Evolutionary conservation across 1,140 invertebrate genomes (phyloP).

Genomic region (Sipha flava): DNA sequence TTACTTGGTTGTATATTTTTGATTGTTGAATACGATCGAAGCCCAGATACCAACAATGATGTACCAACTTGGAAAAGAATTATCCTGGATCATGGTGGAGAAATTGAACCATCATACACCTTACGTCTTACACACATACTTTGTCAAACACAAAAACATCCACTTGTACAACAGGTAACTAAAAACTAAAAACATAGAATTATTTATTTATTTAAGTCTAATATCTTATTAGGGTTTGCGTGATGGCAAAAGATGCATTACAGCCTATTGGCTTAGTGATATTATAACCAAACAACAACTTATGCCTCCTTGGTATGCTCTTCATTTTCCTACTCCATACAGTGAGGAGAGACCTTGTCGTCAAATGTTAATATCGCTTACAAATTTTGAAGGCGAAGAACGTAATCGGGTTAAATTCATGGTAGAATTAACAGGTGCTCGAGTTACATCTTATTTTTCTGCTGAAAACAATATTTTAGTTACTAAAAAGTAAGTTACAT

Average conservation of each 20-base stretch:
- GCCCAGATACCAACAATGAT: constrained; percentile 51
- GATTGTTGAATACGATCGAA: constrained; percentile 65
- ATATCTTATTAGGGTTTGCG: constrained; percentile 53
- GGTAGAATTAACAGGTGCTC: constrained; percentile 78
- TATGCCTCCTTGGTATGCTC: constrained; percentile 78
- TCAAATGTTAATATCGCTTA: constrained; percentile 60
- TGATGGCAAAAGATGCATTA: constrained; percentile 79
- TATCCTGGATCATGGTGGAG: constrained; percentile 79
- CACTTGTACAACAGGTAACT: constrained; percentile 69
- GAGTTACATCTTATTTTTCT: constrained; percentile 57
- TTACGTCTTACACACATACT: constrained; percentile 82
- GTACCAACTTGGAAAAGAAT: constrained; percentile 67
- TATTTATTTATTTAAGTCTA: not conserved
- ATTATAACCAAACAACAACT: constrained; percentile 74
- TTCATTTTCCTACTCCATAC: constrained; percentile 74
- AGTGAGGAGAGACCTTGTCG: constrained; percentile 51
- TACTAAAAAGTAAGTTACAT: constrained; percentile 40
- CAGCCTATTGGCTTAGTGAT: constrained; percentile 90
- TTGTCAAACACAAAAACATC: constrained; percentile 79
- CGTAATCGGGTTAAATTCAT: constrained; percentile 68
- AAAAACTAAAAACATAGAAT: not conserved
- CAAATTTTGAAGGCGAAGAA: constrained; percentile 81
- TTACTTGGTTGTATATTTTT: constrained; percentile 86
- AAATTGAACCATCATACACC: constrained; percentile 76
- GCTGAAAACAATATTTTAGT: constrained; percentile 49